Conservation (phyloP, 2,888 invertebrate species). For the Leptopilina myrica region DNA sequence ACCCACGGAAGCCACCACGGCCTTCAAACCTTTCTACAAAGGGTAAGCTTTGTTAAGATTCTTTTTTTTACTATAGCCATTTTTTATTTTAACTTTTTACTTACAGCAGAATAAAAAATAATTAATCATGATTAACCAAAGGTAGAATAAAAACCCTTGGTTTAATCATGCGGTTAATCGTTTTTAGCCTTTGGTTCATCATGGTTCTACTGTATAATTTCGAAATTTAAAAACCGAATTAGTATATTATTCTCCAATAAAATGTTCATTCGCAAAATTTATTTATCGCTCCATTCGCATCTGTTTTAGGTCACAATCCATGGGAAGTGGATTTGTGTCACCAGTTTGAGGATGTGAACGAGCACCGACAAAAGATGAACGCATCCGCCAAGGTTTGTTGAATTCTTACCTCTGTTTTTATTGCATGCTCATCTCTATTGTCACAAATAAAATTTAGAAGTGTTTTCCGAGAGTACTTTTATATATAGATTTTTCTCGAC, state of each 20-base stretch:
- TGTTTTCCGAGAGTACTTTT: too few species aligned
- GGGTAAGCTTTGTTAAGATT: slow-evolving; percentile 80
- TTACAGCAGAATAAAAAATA: too few species aligned
- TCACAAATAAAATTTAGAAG: not conserved
- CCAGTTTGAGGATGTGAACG: slow-evolving; percentile 82
- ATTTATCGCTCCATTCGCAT: slow-evolving; percentile 53
- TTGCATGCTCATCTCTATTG: not conserved
- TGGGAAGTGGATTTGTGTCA: slow-evolving; percentile 86
- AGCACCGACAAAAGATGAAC: slow-evolving; percentile 51
- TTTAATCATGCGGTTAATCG: too few species aligned
- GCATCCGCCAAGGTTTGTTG: slow-evolving; percentile 55
- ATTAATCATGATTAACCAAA: too few species aligned
- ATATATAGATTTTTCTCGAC: too few species aligned
- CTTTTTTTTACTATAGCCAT: not conserved
- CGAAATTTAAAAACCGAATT: too few species aligned
- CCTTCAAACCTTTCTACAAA: slow-evolving; percentile 94
- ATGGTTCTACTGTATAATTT: too few species aligned
- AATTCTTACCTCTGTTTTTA: slow-evolving; percentile 14
- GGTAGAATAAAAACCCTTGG: too few species aligned
- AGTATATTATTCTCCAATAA: too few species aligned
- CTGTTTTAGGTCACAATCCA: slow-evolving; percentile 84
- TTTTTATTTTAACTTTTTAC: not conserved
- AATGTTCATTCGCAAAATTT: too few species aligned
- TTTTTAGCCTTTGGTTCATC: too few species aligned
- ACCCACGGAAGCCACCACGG: slow-evolving; percentile 78